Evolutionary conservation across 2,888 invertebrate genomes (phyloP).

Genomic region (Xestia ashworthii): DNA sequence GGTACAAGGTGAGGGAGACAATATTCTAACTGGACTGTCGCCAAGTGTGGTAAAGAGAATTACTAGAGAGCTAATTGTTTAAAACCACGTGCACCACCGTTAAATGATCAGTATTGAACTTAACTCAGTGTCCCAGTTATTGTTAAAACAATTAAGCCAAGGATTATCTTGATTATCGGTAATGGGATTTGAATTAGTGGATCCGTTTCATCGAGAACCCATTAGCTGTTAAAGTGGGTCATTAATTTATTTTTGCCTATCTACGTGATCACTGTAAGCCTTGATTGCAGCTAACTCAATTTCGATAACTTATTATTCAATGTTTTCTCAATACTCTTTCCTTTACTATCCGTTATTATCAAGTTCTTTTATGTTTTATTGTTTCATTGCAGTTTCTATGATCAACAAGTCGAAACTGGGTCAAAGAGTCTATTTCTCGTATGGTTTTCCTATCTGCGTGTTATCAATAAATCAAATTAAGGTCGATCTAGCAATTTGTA

Average conservation of each 20-base stretch:
- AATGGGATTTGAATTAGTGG: slow-evolving; percentile 33
- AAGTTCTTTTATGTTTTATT: slow-evolving; percentile 20
- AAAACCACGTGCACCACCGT: slow-evolving; percentile 53
- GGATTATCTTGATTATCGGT: slow-evolving; percentile 43
- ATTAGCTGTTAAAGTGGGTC: slow-evolving; percentile 9
- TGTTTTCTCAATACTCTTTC: background rate
- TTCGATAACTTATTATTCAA: slow-evolving; percentile 2
- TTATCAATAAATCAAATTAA: slow-evolving; percentile 54
- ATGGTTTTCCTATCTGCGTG: slow-evolving; percentile 43
- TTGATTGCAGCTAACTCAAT: slow-evolving; percentile 8
- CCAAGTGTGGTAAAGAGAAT: slow-evolving; percentile 65
- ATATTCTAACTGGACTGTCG: slow-evolving; percentile 78
- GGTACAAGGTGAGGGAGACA: slow-evolving; percentile 82
- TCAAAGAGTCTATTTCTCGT: slow-evolving; percentile 34
- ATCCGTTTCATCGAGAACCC: slow-evolving; percentile 11
- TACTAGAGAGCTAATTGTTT: slow-evolving; percentile 65
- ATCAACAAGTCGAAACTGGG: slow-evolving; percentile 31
- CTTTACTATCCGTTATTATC: slow-evolving; percentile 6
- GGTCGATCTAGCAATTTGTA: slow-evolving; percentile 52
- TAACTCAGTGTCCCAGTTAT: slow-evolving; percentile 69
- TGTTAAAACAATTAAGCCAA: slow-evolving; percentile 49
- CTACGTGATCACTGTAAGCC: background rate
- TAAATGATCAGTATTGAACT: slow-evolving; percentile 51
- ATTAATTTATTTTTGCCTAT: slow-evolving; percentile 6
- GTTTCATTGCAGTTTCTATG: slow-evolving; percentile 30